Conservation (phyloP, 1,140 invertebrate species). For the Zelostemma sp. region DNA sequence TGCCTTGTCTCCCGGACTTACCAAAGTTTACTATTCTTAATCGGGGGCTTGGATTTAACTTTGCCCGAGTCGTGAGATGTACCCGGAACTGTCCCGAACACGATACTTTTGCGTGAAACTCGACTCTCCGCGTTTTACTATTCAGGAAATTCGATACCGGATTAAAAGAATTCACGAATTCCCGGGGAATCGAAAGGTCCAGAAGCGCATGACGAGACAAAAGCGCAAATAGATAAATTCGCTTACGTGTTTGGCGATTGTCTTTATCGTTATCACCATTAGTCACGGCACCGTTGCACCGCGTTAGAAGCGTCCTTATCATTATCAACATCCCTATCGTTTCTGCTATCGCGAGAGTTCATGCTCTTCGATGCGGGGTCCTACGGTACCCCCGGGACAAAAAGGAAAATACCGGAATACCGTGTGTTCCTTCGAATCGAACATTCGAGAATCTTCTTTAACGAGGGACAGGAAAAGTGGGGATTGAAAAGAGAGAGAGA, state of each 20-base stretch:
- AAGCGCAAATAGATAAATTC: conserved; percentile 52
- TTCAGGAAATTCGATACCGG: too few relatives aligned
- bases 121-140: too few relatives aligned
- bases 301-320: conserved; percentile 48
- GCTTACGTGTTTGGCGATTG: conserved; percentile 60
- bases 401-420: conserved; percentile 27
- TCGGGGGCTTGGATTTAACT: conserved; percentile 41
- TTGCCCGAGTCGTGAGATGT: conserved; percentile 14
- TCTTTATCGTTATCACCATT: conserved; percentile 63
- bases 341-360: conserved; percentile 56
- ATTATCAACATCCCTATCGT: conserved; percentile 60
- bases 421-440: too few relatives aligned
- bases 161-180: too few relatives aligned
- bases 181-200: too few relatives aligned
- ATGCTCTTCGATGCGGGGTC: conserved; percentile 33
- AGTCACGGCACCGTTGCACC: conserved; percentile 57
- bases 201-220: too few relatives aligned
- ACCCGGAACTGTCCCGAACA: conserved; percentile 30
- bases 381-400: conserved; percentile 19
- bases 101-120: conserved; percentile 28
- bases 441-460: too few relatives aligned
- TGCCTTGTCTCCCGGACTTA: conserved; percentile 38
- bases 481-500: conserved; percentile 13
- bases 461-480: conserved; percentile 27
- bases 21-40: conserved; percentile 42